Evolutionary conservation across 2,888 invertebrate species (phyloP).

Genomic region (Myopa tessellatipennis): DNA sequence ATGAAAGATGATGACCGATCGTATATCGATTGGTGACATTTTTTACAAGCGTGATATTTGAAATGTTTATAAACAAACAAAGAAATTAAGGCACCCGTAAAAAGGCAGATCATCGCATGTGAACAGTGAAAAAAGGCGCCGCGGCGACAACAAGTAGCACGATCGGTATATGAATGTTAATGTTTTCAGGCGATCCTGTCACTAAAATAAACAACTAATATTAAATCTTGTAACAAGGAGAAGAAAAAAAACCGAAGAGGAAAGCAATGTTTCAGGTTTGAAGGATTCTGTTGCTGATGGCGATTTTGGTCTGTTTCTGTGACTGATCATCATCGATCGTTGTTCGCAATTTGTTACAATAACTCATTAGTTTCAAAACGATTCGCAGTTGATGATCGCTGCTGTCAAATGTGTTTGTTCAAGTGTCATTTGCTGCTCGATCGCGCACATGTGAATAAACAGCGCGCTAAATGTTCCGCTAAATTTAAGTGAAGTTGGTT

Average conservation of each 20-base stretch:
- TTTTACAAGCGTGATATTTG: not conserved
- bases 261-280: too few relatives aligned
- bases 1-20: too few relatives aligned
- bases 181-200: too few relatives aligned
- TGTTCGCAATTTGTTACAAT: not conserved
- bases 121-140: not conserved
- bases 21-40: not conserved
- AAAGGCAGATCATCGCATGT: too few relatives aligned
- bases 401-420: constrained; percentile 43
- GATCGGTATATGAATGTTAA: too few relatives aligned
- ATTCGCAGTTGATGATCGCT: constrained; percentile 16
- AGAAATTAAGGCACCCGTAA: too few relatives aligned
- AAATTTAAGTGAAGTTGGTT: constrained; percentile 16
- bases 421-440: constrained; percentile 41
- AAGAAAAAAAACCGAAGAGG: too few relatives aligned
- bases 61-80: not conserved
- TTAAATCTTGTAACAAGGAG: too few relatives aligned
- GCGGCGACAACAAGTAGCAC: not conserved
- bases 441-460: constrained; percentile 42
- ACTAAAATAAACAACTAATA: too few relatives aligned
- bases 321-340: not conserved
- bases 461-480: constrained; percentile 25
- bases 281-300: too few relatives aligned
- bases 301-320: too few relatives aligned
- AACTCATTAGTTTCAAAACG: not conserved